Conservation (phyloP, 2,113 vertebrate species). For the Myxocyprinus asiaticus region DNA sequence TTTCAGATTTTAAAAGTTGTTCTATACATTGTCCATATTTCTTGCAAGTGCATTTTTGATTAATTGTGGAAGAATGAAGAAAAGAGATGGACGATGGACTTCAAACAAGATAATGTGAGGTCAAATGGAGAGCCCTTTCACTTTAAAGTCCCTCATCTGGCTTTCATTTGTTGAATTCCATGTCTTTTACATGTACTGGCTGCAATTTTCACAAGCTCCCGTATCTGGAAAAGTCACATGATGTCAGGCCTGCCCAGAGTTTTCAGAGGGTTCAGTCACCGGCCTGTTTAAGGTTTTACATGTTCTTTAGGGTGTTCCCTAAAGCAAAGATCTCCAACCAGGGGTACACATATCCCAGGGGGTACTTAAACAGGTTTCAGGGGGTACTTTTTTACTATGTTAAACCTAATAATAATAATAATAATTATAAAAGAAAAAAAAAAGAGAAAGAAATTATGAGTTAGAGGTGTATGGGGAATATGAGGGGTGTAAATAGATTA, state of each 20-base stretch:
- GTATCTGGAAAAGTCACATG: constrained; percentile 53
- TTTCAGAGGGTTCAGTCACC: constrained; percentile 30
- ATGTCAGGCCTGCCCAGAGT: constrained; percentile 36
- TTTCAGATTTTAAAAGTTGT: constrained; percentile 3
- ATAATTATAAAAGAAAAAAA: no score
- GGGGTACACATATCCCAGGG: no score
- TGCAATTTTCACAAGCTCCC: constrained; percentile 68
- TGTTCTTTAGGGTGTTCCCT: neutral
- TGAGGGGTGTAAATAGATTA: no score
- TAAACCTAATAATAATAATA: no score
- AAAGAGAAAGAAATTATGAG: no score
- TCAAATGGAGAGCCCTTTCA: constrained; percentile 66
- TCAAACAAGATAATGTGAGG: constrained; percentile 66
- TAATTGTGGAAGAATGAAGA: constrained; percentile 37
- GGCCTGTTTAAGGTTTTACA: constrained; percentile 30
- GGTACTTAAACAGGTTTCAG: no score
- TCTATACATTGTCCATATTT: constrained; percentile 5
- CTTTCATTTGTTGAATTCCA: constrained; percentile 78
- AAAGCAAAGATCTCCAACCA: constrained; percentile 16
- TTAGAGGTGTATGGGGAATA: no score
- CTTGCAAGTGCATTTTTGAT: neutral
- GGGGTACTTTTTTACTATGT: no score
- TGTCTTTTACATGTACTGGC: constrained; percentile 74
- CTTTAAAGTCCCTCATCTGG: constrained; percentile 76
- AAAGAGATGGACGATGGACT: constrained; percentile 50